Base-by-base conservation (phyloP, 2,888 invertebrate genomes). In the Ochropleura plecta region DNA sequence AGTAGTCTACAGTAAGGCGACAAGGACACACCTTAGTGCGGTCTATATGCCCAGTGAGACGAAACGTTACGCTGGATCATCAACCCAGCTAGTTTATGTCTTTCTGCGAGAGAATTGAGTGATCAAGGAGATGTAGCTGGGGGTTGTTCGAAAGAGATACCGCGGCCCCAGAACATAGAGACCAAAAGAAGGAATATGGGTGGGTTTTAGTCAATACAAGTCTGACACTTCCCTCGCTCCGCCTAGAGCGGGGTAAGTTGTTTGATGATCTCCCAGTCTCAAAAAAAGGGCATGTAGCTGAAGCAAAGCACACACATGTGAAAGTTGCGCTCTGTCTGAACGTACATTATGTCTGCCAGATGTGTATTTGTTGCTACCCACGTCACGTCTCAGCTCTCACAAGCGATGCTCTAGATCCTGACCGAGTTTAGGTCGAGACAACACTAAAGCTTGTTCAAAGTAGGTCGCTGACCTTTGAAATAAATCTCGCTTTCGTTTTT, bases 401-500 rank as follows among this genome's bases (percentile, higher is more conserved):
- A 60, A 60, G n/a, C 0, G 12, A 3, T n/a, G 44, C 0, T 62
- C 44, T 14, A 62, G 7, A 44, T 62, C 7, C 40, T n/a, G 62
- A 62, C 44, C n/a, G 62, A 59, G 62, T 62, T 8, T n/a, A 14
- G 14, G 44, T 62, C 30, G n/a, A 40, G 16, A 16, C n/a, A 18
- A 40, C 40, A 46, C 9, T 2, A 62, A 74, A 14, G 53, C 49
- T 60, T 74, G 74, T 51, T 73, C n/a, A 16, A 71, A 55, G 40
- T 40, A 42, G 74, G 48, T 55, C 74, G 30, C 55, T 55, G 1
- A 55, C 76, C 48, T 76, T 73, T 46, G 46, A 46, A 53, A 30
- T 14, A 30, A 5, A 8, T 8, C 4, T 59, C 30, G 16, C 16
- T 40, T 59, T 44, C 40, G 40, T 76, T 44, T n/a, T 42, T 59